Conservation (phyloP, 92 coral and sea anemone genomes). For the Umimayanthus chanpuru region DNA sequence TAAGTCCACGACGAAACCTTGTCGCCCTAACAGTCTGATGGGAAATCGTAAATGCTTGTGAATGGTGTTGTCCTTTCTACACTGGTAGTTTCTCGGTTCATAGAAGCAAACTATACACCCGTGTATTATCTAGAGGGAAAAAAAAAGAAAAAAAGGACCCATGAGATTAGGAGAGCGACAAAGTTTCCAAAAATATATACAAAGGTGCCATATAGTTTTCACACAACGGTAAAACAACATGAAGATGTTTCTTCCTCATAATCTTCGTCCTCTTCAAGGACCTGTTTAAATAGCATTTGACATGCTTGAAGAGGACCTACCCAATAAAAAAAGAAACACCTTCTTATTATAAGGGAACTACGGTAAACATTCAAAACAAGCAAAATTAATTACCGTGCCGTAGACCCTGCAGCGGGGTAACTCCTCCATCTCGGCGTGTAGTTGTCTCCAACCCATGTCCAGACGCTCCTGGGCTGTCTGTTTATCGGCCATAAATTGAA, state of each 20-base stretch:
- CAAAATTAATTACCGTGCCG: neutral
- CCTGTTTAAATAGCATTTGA: neutral
- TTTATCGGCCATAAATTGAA: neutral
- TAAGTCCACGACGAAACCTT: neutral
- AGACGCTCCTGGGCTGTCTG: neutral
- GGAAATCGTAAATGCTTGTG: neutral
- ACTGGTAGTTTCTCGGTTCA: neutral
- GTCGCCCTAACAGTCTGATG: neutral
- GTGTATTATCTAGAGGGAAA: neutral
- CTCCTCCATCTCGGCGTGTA: neutral
- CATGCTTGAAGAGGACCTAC: neutral
- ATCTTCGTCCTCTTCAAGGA: neutral
- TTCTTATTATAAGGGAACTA: slow-evolving; percentile 3
- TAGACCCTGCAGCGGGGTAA: neutral
- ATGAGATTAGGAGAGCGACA: slow-evolving; percentile 5
- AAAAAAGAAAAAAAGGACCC: neutral
- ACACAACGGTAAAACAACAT: neutral
- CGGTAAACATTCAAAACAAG: neutral
- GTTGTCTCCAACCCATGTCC: neutral
- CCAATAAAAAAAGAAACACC: slow-evolving; percentile 4
- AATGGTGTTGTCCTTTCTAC: neutral
- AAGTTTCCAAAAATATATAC: neutral
- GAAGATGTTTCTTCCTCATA: neutral
- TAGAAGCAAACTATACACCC: neutral
- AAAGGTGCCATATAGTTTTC: neutral